phyloP scores from a whole-genome alignment of 2,113 vertebrate species.

The Zosterops japonicus region DNA sequence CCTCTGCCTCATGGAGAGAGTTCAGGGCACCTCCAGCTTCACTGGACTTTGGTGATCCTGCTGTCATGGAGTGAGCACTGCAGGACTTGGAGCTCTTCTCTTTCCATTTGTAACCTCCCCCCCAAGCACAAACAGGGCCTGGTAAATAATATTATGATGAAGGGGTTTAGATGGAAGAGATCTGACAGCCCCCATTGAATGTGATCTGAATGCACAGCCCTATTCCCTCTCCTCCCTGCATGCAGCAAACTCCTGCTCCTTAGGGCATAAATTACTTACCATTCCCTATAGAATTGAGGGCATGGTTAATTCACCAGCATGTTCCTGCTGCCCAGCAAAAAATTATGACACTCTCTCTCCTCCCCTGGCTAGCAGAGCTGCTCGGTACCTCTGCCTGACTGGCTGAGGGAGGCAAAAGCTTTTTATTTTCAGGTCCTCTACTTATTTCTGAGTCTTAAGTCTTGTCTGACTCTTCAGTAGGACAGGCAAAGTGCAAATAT shows the following conservation, averaged over 20 bases:
- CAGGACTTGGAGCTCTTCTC: not conserved
- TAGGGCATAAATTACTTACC: conserved; percentile 34
- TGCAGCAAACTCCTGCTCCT: not conserved
- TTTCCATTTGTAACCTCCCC: not conserved
- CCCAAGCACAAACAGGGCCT: not conserved
- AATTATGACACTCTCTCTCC: not conserved
- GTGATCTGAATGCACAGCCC: conserved; percentile 14
- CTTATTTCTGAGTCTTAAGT: not conserved
- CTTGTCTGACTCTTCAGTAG: not conserved
- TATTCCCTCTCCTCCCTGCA: not conserved
- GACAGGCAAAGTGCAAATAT: not conserved
- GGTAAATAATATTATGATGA: not conserved
- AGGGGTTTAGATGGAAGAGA: not conserved
- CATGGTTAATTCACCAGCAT: conserved; percentile 23
- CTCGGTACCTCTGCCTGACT: not conserved
- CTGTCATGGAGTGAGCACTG: not conserved
- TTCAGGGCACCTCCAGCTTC: not conserved
- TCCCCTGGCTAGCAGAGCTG: not conserved
- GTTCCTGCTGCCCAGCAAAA: not conserved
- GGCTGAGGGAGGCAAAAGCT: not conserved
- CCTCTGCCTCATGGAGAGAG: not conserved
- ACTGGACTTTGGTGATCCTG: not conserved
- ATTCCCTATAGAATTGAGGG: not conserved
- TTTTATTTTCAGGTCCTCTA: not conserved
- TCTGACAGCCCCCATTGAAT: conserved; percentile 31